Evolutionary conservation across 2,113 vertebrate species (phyloP), one percentile per base, ranked within the genome.

Genomic region (Tyrannus savana): DNA sequence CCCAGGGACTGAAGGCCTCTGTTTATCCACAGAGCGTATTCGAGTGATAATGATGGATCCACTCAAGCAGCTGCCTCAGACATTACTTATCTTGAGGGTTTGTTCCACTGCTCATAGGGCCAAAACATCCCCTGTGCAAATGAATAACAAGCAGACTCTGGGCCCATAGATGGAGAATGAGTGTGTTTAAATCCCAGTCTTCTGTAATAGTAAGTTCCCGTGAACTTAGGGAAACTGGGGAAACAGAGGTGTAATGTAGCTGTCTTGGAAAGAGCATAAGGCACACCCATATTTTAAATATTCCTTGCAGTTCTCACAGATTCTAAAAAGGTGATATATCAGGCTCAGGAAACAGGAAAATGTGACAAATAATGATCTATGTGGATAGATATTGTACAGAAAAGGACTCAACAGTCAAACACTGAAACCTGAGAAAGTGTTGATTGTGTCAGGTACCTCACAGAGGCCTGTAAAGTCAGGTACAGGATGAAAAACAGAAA

Each of bases 31-130:
- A 47, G 67, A 94, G 30, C 31, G 0, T 73, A 83, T 89, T 95
- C 0, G 4, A 89, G 74, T 72, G 81, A 96, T 93, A 95, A 95
- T 94, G 74, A 94, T 69, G 42, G 77, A 95, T 87, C 74, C 78
- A 85, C 93, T 95, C 77, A 50, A 91, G 74, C 95, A 95, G 81
- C 91, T 97, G 87, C 84, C 69, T 96, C 91, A 87, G 67, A 62
- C 6, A 0, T 93, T 82, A 91, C 77, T 82, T 94, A 82, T 93
- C 91, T 95, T 79, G 46, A 85, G 46, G 53, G 84, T 91, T 94
- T 95, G 35, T 95, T 87, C 44, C 69, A 69, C 66, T 87, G 59
- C 25, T 91, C 7, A 15, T 10, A 79, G 46, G 78, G 58, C 42
- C 67, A 91, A 94, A 87, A 82, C 42, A 49, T 62, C 5, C 28